Evolutionary conservation across 2,113 vertebrate species (phyloP), one percentile per base, ranked within the genome.

Genomic region (Archocentrus centrarchus): DNA sequence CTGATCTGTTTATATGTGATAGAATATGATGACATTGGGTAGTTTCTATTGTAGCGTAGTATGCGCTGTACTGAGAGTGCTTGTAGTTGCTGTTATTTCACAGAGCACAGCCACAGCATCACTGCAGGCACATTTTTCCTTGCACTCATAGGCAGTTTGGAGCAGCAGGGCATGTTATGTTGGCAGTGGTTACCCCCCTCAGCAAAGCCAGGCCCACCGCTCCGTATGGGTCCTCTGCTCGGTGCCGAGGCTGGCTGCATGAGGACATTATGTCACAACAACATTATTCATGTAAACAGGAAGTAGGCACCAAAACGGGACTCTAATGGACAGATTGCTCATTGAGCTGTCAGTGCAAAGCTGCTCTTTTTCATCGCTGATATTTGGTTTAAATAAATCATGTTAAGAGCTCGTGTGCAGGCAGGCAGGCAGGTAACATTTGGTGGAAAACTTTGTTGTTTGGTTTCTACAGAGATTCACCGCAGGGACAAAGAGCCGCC

Each of bases 101-200:
- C n/a, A 58, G 32, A 75, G 22, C n/a, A 11, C 17, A 32, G 73
- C 53, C 9, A 27, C 55, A 0, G 66, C 17, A 13, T 32, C 66
- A 0, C 27, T 0, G 7, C 27, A 53, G 27, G 0, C 47, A 14
- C 66, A 53, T 0, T 73, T 73, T 73, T 53, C 66, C 30, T 24
- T 32, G 66, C 24, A 73, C 50, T 73, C 47, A 73, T 24, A 11
- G 66, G 44, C 44, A 53, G 30, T 53, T 53, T 53, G 24, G 20
- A 60, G 47, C 81, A 82, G 59, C 68, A 20, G 82, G n/a, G 59
- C 24, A 80, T 76, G 79, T 62, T 63, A 50, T 10, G 22, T 50
- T 86, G 79, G 85, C 83, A 80, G 68, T 70, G 59, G 59, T 53
- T 18, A 15, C 41, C 39, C 50, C 27, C 27, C 39, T 7, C 18